phyloP scores from a whole-genome alignment of 2,113 vertebrate genomes.

The Psephotus haematonotus region DNA sequence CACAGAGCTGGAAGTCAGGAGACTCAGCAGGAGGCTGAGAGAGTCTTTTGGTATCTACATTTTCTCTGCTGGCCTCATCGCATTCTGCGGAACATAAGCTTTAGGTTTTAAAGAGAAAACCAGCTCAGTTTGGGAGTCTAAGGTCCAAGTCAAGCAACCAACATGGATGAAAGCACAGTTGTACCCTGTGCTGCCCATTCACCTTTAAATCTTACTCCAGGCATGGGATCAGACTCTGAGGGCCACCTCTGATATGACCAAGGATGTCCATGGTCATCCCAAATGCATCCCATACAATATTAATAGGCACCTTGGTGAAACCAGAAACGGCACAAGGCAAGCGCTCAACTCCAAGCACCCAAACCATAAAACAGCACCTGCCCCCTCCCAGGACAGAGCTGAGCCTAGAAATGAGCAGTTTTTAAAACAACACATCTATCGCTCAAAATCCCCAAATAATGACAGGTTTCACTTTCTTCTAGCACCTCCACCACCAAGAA shows the following conservation, averaged over 20 bases:
- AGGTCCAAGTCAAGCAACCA: background rate
- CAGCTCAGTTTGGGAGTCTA: background rate
- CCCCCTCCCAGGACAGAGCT: background rate
- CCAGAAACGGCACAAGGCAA: background rate
- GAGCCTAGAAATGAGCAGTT: background rate
- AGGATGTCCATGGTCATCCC: background rate
- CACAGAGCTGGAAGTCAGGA: background rate
- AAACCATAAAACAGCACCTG: background rate
- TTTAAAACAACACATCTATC: background rate
- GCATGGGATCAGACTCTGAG: background rate
- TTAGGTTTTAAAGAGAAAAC: background rate
- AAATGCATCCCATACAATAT: background rate
- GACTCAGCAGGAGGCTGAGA: background rate
- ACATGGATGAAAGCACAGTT: fast-evolving
- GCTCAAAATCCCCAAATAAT: background rate
- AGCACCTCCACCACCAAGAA: background rate
- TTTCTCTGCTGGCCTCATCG: background rate
- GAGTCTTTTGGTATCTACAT: background rate
- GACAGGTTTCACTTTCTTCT: background rate
- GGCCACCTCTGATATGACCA: background rate
- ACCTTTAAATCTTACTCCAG: background rate
- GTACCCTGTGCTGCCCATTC: background rate
- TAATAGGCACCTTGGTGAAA: background rate
- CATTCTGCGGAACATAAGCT: background rate
- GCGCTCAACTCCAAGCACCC: background rate